Percentiles rank a stretch among this genome's conserved stretches.
These are phyloP conservation scores for Tiphia femorata DNA, from an alignment of 2,888 invertebrate genomes.

Conservation along the genomic window DNA sequence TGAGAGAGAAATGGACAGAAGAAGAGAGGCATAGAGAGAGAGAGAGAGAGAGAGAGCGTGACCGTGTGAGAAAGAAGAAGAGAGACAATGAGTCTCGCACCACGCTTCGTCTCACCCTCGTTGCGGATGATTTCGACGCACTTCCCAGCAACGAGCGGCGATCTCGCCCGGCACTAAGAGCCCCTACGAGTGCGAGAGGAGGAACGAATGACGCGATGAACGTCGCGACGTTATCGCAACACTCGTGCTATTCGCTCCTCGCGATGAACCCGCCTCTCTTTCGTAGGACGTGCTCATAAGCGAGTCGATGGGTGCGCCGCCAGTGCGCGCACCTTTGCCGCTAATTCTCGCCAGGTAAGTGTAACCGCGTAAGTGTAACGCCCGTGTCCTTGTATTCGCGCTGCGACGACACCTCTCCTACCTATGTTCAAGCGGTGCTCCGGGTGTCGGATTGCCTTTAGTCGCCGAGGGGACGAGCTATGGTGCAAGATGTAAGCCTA, in stretches of 20 bases:
- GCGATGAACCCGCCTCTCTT: slow-evolving; percentile 7
- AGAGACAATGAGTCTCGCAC: background rate
- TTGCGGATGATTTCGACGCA: no score
- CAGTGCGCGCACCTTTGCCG: background rate
- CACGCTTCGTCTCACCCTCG: no score
- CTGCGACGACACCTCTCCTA: no score
- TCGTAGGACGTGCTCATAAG: no score
- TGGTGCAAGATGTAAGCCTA: slow-evolving; percentile 36
- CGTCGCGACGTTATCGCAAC: slow-evolving; percentile 28
- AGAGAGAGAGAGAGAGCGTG: no score
- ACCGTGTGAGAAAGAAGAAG: no score
- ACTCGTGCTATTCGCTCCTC: no score
- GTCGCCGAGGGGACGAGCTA: slow-evolving; percentile 31
- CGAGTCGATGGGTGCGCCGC: no score
- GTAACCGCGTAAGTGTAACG: background rate
- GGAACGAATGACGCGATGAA: slow-evolving; percentile 18
- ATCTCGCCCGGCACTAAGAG: background rate
- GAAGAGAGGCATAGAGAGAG: no score
- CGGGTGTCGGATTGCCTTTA: slow-evolving; percentile 38
- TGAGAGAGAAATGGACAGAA: no score
- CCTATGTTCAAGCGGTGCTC: slow-evolving; percentile 2
- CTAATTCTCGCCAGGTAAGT: slow-evolving; percentile 9
- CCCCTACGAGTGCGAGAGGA: slow-evolving; percentile 8
- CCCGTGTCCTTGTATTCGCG: background rate
- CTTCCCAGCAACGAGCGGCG: background rate